Evolutionary conservation across 2,113 vertebrate species (phyloP), one percentile per base, ranked within the genome.

Genomic region (Bubalus kerabau): DNA sequence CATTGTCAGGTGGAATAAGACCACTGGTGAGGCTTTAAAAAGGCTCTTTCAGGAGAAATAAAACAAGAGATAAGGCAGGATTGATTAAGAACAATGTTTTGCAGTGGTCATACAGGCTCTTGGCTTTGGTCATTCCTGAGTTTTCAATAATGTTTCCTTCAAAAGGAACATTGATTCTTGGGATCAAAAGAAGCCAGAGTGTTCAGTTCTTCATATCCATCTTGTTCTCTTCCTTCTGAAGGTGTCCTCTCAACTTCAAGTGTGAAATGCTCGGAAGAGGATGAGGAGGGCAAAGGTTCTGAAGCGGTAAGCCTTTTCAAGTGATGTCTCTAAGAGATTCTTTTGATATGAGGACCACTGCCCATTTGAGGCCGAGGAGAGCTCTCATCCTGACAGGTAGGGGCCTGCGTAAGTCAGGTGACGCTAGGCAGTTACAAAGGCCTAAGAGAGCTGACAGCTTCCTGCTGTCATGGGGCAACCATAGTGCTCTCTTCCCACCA

Each of bases 111-210:
- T 3, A 6, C 40, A 64, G 82, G 52, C n/a, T 62, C 23, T 83
- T 71, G n/a, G 81, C 71, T 43, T 78, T 57, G 16, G 43, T 67
- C 48, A 36, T 60, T 67, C 46, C 5, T 74, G 60, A 64, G 10
- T 95, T 95, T 97, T 91, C 78, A 59, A 2, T 85, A 85, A 80
- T 26, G 7, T 36, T 94, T 11, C 36, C 62, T 97, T 94, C 56
- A 86, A 95, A 90, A 93, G 60, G 71, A 80, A 74, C 87, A 74
- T 30, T 71, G 62, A 88, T 76, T 92, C 67, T 94, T 40, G 13
- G 82, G 43, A 71, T 74, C 50, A 78, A n/a, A 83, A 80, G 64
- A 83, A 82, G 52, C n/a, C 80, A 23, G 54, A 95, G 48, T 48
- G 32, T 90, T 96, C 46, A 7, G 2, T n/a, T 89, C 28, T 64